A percentile compares a stretch with the other conserved stretches of the same genome.
These are phyloP conservation scores for Champsocephalus esox DNA, from an alignment of 2,797 vertebrate genomes.

Conservation along the genomic window DNA sequence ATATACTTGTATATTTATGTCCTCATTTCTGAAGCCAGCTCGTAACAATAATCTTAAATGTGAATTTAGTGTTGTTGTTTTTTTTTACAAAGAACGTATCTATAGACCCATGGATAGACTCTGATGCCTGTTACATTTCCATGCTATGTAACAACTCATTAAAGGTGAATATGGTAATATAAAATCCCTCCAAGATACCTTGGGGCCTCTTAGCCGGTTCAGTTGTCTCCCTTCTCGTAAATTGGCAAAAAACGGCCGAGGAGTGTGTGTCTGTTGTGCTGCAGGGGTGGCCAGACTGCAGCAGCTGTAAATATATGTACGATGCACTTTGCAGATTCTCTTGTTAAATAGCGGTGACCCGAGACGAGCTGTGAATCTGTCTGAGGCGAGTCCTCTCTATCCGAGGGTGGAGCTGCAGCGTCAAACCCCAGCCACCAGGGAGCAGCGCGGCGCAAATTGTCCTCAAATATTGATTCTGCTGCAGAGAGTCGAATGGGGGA, in stretches of 20 bases:
- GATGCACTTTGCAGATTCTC: constrained; percentile 41
- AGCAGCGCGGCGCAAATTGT: constrained; percentile 74
- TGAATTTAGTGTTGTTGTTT: constrained; percentile 10
- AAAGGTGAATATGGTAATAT: constrained; percentile 64
- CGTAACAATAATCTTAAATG: constrained; percentile 16
- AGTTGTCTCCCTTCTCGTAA: constrained; percentile 49
- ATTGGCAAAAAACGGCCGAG: constrained; percentile 42
- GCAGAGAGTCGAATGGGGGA: constrained; percentile 69
- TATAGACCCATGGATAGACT: constrained; percentile 17
- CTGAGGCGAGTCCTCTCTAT: constrained; percentile 22
- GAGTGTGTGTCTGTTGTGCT: constrained; percentile 32
- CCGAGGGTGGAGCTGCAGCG: constrained; percentile 55
- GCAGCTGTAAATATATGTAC: constrained; percentile 43
- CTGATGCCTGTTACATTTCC: constrained; percentile 44
- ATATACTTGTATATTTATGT: constrained; percentile 4
- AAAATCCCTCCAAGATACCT: constrained; percentile 64
- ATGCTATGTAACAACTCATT: constrained; percentile 59
- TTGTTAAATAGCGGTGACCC: constrained; percentile 58
- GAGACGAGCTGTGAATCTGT: constrained; percentile 51
- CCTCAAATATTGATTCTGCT: constrained; percentile 82
- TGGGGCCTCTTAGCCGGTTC: constrained; percentile 46
- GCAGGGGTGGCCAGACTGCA: constrained; percentile 30
- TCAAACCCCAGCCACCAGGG: constrained; percentile 70
- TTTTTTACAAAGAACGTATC: constrained; percentile 3
- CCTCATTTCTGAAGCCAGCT: constrained; percentile 33